Evolutionary conservation across 2,113 vertebrate species (phyloP).

Genomic region (Aegotheles bennettii): DNA sequence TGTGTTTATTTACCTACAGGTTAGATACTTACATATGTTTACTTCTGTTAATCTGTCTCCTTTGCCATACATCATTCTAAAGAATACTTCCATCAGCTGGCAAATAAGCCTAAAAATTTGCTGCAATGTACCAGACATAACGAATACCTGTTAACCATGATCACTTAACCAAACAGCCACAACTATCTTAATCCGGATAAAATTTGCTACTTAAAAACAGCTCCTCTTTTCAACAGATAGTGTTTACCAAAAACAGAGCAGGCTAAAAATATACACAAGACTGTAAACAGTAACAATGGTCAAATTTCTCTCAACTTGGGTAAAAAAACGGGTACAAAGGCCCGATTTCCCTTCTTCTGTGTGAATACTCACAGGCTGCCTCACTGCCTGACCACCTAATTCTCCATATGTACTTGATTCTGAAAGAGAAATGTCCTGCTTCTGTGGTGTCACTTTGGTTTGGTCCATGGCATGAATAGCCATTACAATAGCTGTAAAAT

Average conservation of each 20-base stretch:
- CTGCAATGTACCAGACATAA: background rate
- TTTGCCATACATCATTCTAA: background rate
- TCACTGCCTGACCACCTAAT: background rate
- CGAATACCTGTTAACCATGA: background rate
- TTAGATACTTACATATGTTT: background rate
- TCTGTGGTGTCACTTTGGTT: background rate
- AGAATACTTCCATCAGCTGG: background rate
- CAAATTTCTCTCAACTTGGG: background rate
- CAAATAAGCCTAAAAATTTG: background rate
- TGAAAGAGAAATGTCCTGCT: background rate
- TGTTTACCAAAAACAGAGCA: background rate
- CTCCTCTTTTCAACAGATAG: background rate
- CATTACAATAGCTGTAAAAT: background rate
- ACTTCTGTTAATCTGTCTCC: background rate
- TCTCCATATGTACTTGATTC: background rate
- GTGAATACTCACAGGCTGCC: background rate
- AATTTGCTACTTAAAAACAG: background rate
- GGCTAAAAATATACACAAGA: background rate
- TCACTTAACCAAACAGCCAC: background rate
- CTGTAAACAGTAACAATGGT: background rate
- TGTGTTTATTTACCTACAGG: background rate
- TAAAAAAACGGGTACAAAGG: background rate
- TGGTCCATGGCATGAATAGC: background rate
- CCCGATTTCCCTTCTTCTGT: background rate
- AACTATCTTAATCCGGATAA: background rate